Base-by-base conservation (phyloP, 2,888 invertebrate genomes). In the Thera obeliscata region DNA sequence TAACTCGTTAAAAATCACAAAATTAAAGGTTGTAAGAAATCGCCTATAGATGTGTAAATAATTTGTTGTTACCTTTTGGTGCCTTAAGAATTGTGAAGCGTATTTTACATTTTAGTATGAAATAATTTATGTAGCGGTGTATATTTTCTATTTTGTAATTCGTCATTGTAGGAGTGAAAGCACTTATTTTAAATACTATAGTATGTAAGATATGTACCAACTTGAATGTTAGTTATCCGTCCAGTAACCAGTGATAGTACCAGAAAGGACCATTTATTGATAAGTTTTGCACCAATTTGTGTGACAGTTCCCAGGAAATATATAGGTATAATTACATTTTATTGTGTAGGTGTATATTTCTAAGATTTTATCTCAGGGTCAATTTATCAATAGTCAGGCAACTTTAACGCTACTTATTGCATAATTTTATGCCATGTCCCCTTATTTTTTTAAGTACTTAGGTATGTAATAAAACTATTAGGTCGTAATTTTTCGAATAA, bases 1-100 rank as follows among this genome's bases (percentile, higher is more conserved):
- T 63, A 61, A 56, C 38, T 43, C 36, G 36, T 36, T 59, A 63
- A 56, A 64, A 70, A 67, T 62, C 75, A 73, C 75, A 74, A 76
- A 73, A 73, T 72, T 72, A 54, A 72, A 69, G 72, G 76, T 74
- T 71, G 71, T 74, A 71, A 65, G 65, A 52, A 64, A 67, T 67
- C 64, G 67, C 61, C 67, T 67, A 70, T 74, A 56, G 66, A 74
- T 71, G 60, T 78, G 76, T 82, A 81, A 77, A 82, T 83, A 79
- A 65, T 74, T 77, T 80, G 82, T 77, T 80, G 82, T 84, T 84
- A 84, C 84, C 83, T 79, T 69, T 74, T 81, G 79, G 83, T 81
- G 83, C 79, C 80, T 81, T 85, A 79, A 64, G 75, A 73, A 77
- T 74, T 72, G 73, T 78, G 76, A 76, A 76, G 74, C 64, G 69